Conservation (phyloP, 2,797 vertebrate genomes). For the Vireo griseus region DNA sequence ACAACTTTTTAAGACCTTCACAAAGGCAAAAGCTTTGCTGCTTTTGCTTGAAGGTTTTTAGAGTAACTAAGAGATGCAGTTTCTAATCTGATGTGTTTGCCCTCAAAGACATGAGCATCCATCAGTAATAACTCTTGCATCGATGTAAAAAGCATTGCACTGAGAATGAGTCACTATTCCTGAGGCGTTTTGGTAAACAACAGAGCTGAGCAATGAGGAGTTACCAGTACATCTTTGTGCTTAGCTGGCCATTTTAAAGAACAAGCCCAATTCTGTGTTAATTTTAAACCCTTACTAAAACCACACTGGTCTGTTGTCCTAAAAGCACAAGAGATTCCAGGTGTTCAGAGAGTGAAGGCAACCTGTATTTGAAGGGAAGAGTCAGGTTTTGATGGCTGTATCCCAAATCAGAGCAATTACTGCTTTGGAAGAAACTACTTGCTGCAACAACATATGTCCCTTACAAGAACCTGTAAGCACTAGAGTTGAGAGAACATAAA, state of each 20-base stretch:
- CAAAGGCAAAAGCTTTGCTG: background rate
- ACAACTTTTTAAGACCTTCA: background rate
- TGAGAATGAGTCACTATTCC: background rate
- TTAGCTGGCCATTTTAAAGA: background rate
- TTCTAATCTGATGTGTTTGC: background rate
- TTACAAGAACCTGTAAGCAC: background rate
- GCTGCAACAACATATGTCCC: fast-evolving
- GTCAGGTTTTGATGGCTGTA: background rate
- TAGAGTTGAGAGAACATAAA: background rate
- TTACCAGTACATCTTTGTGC: background rate
- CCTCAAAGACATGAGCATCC: background rate
- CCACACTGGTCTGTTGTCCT: background rate
- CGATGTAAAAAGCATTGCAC: background rate
- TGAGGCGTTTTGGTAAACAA: background rate
- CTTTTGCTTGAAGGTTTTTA: background rate
- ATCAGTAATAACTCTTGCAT: background rate
- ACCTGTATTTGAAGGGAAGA: background rate
- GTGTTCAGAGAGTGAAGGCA: background rate
- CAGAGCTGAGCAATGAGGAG: background rate
- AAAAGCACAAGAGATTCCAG: background rate
- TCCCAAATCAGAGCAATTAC: fast-evolving
- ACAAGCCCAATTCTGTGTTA: background rate
- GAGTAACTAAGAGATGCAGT: background rate
- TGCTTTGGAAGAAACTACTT: background rate
- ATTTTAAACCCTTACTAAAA: background rate